phyloP scores from a whole-genome alignment of 1,140 invertebrate genomes.

The Ceratosolen solmsi region DNA sequence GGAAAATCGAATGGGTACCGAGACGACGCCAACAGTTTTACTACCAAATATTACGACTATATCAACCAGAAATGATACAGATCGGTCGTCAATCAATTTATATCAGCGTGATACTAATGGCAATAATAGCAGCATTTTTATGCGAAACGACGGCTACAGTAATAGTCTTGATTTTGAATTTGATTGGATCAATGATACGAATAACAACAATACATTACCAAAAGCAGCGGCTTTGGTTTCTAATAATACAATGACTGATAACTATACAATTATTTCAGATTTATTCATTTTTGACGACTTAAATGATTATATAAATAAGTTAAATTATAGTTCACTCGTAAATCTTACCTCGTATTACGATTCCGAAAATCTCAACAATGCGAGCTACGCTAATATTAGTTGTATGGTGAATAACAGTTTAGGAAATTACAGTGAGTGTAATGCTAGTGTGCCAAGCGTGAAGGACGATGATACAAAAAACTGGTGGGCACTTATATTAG shows the following conservation, averaged over 20 bases:
- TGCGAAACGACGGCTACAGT: slow-evolving; percentile 35
- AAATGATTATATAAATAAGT: slow-evolving; percentile 67
- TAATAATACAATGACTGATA: slow-evolving; percentile 55
- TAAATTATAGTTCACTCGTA: slow-evolving; percentile 67
- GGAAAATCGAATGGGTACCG: slow-evolving; percentile 49
- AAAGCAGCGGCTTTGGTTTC: slow-evolving; percentile 54
- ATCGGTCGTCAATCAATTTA: slow-evolving; percentile 47
- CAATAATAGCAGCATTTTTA: neutral
- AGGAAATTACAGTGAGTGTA: slow-evolving; percentile 72
- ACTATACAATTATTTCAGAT: slow-evolving; percentile 67
- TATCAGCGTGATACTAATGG: slow-evolving; percentile 25
- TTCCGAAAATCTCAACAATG: slow-evolving; percentile 29
- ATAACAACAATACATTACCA: neutral
- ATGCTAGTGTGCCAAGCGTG: slow-evolving; percentile 52
- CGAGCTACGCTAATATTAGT: slow-evolving; percentile 58
- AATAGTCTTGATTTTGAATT: slow-evolving; percentile 34
- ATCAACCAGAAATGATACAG: neutral
- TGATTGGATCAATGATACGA: slow-evolving; percentile 61
- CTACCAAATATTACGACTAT: slow-evolving; percentile 59
- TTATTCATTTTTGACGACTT: slow-evolving; percentile 70
- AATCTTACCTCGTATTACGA: slow-evolving; percentile 69
- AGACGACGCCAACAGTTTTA: neutral
- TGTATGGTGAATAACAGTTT: slow-evolving; percentile 67
- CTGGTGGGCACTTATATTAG: slow-evolving; percentile 89
- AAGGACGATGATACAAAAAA: slow-evolving; percentile 76